These are phyloP conservation scores for Spodoptera litura DNA, from an alignment of 1,140 invertebrate species.

Conservation along the genomic window DNA sequence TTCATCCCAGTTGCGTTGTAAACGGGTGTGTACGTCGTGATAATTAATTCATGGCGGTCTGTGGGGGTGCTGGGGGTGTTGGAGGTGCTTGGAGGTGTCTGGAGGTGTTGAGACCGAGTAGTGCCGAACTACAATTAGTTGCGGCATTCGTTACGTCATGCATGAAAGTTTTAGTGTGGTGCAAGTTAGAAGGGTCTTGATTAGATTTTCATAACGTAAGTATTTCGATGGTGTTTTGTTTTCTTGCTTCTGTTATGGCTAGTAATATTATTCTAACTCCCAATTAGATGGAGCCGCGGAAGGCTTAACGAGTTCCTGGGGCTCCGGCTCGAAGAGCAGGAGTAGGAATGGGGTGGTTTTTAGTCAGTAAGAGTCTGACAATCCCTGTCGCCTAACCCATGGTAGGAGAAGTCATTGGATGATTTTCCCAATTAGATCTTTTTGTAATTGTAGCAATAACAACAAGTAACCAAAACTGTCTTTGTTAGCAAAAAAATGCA, in stretches of 20 bases:
- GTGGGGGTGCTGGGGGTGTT: slow-evolving; percentile 28
- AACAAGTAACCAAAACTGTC: no score
- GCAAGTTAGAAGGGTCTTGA: not conserved
- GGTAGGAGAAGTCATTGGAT: no score
- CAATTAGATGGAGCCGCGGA: no score
- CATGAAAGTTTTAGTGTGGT: slow-evolving; percentile 14
- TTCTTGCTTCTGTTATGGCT: not conserved
- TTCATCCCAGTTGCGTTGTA: slow-evolving; percentile 24
- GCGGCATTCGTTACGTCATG: slow-evolving; percentile 39
- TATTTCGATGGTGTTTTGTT: not conserved
- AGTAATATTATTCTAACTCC: no score
- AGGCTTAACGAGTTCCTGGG: no score
- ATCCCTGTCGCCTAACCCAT: no score
- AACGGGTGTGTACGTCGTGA: slow-evolving; percentile 24
- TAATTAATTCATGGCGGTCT: slow-evolving; percentile 41
- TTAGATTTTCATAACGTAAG: not conserved
- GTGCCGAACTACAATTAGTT: slow-evolving; percentile 40
- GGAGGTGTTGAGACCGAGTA: slow-evolving; percentile 30
- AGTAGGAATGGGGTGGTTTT: no score
- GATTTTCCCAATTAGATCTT: no score
- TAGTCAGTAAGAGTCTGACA: no score
- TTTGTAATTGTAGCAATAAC: no score
- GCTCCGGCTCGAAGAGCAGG: no score
- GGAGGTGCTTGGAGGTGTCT: slow-evolving; percentile 10
- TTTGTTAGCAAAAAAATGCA: no score